Conservation (phyloP, 2,888 invertebrate species). For the Drosophila phalerata region DNA sequence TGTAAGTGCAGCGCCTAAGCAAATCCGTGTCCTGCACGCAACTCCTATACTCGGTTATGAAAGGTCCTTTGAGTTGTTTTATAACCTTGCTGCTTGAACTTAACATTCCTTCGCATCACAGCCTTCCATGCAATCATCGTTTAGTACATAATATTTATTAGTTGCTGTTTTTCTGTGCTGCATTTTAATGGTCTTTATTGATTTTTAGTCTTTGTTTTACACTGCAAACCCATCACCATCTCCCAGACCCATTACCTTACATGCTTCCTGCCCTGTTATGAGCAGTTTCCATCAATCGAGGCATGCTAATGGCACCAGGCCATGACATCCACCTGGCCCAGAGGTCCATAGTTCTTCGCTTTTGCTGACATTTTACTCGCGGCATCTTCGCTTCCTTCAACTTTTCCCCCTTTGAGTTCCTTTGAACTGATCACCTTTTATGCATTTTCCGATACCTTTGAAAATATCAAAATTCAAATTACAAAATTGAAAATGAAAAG, state of each 20-base stretch:
- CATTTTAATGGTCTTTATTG: constrained; percentile 80
- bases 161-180: constrained; percentile 36
- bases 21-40: constrained; percentile 62
- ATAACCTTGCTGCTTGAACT: constrained; percentile 77
- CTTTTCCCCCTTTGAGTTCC: background rate
- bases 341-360: constrained; percentile 9
- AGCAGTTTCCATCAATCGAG: constrained; percentile 65
- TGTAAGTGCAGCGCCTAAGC: constrained; percentile 45
- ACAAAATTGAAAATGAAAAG: background rate
- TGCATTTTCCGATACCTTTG: background rate
- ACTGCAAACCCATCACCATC: constrained; percentile 22
- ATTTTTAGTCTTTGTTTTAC: constrained; percentile 66
- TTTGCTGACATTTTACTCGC: constrained; percentile 47
- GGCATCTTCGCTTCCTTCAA: constrained; percentile 39
- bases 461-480: background rate
- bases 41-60: constrained; percentile 36
- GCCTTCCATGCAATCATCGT: constrained; percentile 33
- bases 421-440: constrained; percentile 2
- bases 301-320: constrained; percentile 54
- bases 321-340: constrained; percentile 30
- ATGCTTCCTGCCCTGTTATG: constrained; percentile 57
- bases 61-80: constrained; percentile 27
- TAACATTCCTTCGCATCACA: constrained; percentile 62
- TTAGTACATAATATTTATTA: constrained; percentile 19
- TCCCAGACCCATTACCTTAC: constrained; percentile 23